Evolutionary conservation across 2,113 vertebrate genomes (phyloP).

Genomic region (Mormyrus iriodes): DNA sequence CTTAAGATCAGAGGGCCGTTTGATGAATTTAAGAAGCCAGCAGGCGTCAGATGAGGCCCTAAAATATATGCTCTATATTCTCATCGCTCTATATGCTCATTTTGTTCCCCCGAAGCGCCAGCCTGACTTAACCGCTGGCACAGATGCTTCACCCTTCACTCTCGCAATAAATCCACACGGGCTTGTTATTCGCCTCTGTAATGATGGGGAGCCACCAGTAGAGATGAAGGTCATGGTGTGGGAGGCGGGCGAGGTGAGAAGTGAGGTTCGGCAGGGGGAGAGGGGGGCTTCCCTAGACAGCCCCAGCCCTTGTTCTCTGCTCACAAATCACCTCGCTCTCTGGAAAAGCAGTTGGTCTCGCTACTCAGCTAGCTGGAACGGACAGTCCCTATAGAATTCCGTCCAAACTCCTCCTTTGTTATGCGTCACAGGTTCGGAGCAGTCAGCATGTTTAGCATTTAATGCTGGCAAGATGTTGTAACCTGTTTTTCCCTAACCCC

Average conservation of each 20-base stretch:
- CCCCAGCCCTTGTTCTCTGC: background rate
- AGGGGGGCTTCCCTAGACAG: background rate
- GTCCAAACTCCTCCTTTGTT: background rate
- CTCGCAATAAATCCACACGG: background rate
- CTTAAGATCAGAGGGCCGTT: background rate
- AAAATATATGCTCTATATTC: background rate
- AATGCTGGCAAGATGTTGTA: background rate
- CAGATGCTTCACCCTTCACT: background rate
- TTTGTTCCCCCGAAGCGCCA: background rate
- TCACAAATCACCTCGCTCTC: slow-evolving; percentile 7
- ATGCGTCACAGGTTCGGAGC: background rate
- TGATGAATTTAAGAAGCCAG: background rate
- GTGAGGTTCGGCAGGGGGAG: background rate
- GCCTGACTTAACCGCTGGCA: background rate
- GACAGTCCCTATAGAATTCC: background rate
- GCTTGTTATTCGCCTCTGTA: background rate
- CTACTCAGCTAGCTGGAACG: background rate
- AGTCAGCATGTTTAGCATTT: background rate
- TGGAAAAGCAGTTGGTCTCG: slow-evolving; percentile 4
- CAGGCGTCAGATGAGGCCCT: background rate
- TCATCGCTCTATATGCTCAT: background rate
- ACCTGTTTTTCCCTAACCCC: background rate
- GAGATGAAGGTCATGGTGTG: slow-evolving; percentile 3
- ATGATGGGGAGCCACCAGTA: background rate
- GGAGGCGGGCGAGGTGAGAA: background rate